These are phyloP conservation scores for Oryzias woworae DNA, from an alignment of 2,113 vertebrate genomes.

Conservation along the genomic window DNA sequence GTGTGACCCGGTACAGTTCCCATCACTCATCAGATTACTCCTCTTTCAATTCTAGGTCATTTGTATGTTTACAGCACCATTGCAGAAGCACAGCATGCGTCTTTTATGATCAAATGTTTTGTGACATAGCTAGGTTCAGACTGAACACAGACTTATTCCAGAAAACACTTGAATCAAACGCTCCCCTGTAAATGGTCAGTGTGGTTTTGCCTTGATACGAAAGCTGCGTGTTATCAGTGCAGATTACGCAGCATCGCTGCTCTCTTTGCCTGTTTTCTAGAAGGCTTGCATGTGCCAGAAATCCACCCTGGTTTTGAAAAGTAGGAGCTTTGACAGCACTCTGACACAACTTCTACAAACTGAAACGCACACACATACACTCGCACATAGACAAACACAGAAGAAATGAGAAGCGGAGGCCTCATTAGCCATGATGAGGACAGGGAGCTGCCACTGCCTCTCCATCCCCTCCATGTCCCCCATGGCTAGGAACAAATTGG, in stretches of 20 bases:
- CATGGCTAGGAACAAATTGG: slow-evolving; percentile 85
- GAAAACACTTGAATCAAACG: too few relatives aligned
- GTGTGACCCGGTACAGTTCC: not conserved
- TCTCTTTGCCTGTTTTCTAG: slow-evolving; percentile 31
- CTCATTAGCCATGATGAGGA: slow-evolving; percentile 80
- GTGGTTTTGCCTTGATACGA: too few relatives aligned
- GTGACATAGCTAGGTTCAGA: too few relatives aligned
- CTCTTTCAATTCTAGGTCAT: slow-evolving; percentile 10
- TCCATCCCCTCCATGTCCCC: slow-evolving; percentile 81
- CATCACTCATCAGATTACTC: slow-evolving; percentile 20
- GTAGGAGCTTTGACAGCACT: slow-evolving; percentile 46
- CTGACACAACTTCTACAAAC: slow-evolving; percentile 56
- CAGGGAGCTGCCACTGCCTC: slow-evolving; percentile 76
- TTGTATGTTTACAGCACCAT: slow-evolving; percentile 9
- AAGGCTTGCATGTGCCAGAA: slow-evolving; percentile 50
- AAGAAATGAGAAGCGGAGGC: slow-evolving; percentile 51
- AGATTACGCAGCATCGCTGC: too few relatives aligned
- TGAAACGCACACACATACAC: slow-evolving; percentile 13
- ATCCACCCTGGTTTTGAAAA: slow-evolving; percentile 50
- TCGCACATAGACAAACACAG: slow-evolving; percentile 27
- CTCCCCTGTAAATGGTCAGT: too few relatives aligned
- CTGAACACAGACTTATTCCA: too few relatives aligned
- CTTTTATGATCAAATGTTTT: too few relatives aligned
- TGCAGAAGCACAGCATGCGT: not conserved
- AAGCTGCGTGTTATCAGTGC: too few relatives aligned